Evolutionary conservation across 2,113 vertebrate species (phyloP).

Genomic region (Nicator chloris): DNA sequence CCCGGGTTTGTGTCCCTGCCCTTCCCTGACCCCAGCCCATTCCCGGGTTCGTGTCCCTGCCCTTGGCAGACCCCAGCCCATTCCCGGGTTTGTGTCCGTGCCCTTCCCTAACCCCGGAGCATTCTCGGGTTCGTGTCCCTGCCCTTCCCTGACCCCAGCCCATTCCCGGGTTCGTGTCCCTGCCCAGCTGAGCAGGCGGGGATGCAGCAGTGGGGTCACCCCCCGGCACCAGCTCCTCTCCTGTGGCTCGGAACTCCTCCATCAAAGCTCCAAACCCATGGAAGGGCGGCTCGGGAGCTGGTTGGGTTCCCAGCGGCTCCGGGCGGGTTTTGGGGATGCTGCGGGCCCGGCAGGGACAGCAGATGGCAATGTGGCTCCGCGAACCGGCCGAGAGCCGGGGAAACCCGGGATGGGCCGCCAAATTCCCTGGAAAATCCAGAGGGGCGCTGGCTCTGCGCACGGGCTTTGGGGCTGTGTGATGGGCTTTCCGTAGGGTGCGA

Average conservation of each 20-base stretch:
- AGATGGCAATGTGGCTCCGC: slow-evolving; percentile 69
- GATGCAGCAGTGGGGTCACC: too few relatives aligned
- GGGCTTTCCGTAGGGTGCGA: accelerated
- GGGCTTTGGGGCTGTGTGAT: accelerated
- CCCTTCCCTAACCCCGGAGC: too few relatives aligned
- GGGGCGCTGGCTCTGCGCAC: neutral
- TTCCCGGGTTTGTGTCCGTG: too few relatives aligned
- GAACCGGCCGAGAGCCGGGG: neutral
- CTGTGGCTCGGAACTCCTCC: too few relatives aligned
- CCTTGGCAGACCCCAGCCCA: too few relatives aligned
- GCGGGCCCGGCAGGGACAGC: neutral
- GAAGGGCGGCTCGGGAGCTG: neutral
- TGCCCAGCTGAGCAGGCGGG: neutral
- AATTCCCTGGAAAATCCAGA: neutral
- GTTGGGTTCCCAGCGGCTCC: neutral
- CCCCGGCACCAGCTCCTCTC: too few relatives aligned
- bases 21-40: too few relatives aligned
- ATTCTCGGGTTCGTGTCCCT: too few relatives aligned
- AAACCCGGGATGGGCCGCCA: neutral
- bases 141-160: neutral
- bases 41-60: too few relatives aligned
- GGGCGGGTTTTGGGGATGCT: neutral
- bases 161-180: neutral
- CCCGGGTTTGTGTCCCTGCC: too few relatives aligned
- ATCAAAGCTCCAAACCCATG: too few relatives aligned